Base-by-base conservation (phyloP, 2,113 vertebrate species). In the Chaenocephalus aceratus region DNA sequence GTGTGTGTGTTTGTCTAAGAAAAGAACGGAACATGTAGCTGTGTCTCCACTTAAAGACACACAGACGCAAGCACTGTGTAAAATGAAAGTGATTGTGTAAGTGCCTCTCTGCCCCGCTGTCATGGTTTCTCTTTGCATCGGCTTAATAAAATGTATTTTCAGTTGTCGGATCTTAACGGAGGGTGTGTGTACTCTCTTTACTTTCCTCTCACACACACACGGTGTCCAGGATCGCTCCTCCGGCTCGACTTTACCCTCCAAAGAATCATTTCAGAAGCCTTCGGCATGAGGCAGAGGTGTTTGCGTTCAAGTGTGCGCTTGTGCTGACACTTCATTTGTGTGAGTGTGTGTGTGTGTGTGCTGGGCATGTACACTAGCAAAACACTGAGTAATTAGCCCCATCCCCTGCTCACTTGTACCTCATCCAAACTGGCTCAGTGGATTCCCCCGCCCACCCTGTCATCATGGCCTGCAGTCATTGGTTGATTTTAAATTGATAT, bases 71-170 rank as follows among this genome's bases (percentile, higher is more conserved):
- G 51, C 84, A 77, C 82, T 89, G 85, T 89, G 84, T 83, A 76
- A 75, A 73, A 68, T 74, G 76, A 81, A 85, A 72, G 72, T 44
- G 58, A 79, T 79, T 69, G 85, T 93, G 89, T 79, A 92, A 94
- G 92, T 93, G 92, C 92, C 92, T 94, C 91, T 85, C 82, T 90
- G 88, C 87, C 77, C 61, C 61, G 6, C 61, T 51, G 56, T 79
- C 76, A 64, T 77, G 79, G 65, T 83, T 75, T 75, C 23, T 85
- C 61, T 87, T 72, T 80, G 45, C 82, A 70, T 87, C 82, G 74
- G 84, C 83, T 79, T n/a, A 90, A 91, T 89, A 88, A 92, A 93
- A 86, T 51, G 57, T 72, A 21, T 81, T 83, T 84, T 86, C 79
- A 78, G 26, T 83, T 75, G 45, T 81, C 21, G 21, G 71, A 84